Percentiles rank a stretch among this genome's conserved stretches.
Conservation (phyloP, 2,113 vertebrate species). For the Proteles cristata region DNA sequence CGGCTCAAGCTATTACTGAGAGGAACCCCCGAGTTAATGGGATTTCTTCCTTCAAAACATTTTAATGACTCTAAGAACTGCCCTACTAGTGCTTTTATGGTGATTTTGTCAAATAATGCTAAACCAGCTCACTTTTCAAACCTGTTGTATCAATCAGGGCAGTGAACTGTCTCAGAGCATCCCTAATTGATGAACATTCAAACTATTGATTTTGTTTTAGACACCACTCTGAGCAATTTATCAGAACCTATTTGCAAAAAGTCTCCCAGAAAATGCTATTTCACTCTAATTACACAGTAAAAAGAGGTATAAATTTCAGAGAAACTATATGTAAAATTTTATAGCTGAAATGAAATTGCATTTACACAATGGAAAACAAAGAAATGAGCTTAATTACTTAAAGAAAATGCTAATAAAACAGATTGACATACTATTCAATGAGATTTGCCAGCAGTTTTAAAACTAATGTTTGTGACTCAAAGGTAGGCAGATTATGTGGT, state of each 20-base stretch:
- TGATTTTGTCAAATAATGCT: constrained; percentile 34
- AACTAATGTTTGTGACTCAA: background rate
- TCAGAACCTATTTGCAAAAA: background rate
- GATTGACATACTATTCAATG: background rate
- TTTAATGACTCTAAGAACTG: constrained; percentile 42
- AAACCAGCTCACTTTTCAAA: constrained; percentile 24
- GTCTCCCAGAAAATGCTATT: background rate
- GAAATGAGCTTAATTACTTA: background rate
- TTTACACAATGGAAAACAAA: constrained; percentile 18
- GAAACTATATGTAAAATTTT: background rate
- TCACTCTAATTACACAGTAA: background rate
- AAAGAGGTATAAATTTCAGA: background rate
- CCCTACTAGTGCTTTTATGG: background rate
- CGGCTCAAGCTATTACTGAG: background rate
- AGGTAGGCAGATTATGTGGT: background rate
- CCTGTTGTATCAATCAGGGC: background rate
- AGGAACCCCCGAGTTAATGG: constrained; percentile 30
- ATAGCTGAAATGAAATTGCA: background rate
- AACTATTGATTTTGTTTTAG: constrained; percentile 24
- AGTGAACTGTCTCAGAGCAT: background rate
- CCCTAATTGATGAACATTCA: background rate
- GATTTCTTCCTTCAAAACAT: constrained; percentile 56
- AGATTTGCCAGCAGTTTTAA: background rate
- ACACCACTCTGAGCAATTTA: background rate
- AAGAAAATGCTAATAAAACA: background rate